These are phyloP conservation scores for Glossophaga mutica DNA, from an alignment of 2,797 vertebrate genomes.

Conservation along the genomic window DNA sequence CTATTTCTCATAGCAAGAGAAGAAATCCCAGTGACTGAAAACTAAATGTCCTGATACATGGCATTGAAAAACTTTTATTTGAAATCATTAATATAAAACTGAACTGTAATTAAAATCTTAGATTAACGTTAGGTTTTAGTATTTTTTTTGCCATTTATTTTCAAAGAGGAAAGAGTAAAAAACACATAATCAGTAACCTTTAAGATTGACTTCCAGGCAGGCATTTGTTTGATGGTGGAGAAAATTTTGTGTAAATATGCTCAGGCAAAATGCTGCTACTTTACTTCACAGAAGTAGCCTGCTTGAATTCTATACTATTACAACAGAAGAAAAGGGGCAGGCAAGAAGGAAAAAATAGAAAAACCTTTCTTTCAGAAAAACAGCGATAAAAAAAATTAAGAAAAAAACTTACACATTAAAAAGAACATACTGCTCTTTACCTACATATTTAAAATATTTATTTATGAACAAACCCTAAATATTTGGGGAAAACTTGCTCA, in stretches of 20 bases:
- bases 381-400: neutral
- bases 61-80: neutral
- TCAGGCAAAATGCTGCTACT: slow-evolving; percentile 1
- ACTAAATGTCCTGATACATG: neutral
- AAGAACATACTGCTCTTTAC: neutral
- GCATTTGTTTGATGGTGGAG: slow-evolving; percentile 25
- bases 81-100: neutral
- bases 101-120: slow-evolving; percentile 46
- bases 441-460: neutral
- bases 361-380: neutral
- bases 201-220: neutral
- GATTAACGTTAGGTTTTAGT: slow-evolving; percentile 10
- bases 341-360: neutral
- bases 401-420: neutral
- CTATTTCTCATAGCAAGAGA: neutral
- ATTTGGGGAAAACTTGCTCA: neutral
- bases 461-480: neutral
- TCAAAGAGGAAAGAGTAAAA: neutral
- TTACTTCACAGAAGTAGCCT: neutral
- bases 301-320: neutral
- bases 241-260: slow-evolving; percentile 30
- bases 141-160: neutral
- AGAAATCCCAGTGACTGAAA: slow-evolving; percentile 17
- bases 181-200: neutral
- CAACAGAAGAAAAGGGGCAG: neutral